phyloP scores from a whole-genome alignment of 2,888 invertebrate genomes.

The Torymus tubicola region DNA sequence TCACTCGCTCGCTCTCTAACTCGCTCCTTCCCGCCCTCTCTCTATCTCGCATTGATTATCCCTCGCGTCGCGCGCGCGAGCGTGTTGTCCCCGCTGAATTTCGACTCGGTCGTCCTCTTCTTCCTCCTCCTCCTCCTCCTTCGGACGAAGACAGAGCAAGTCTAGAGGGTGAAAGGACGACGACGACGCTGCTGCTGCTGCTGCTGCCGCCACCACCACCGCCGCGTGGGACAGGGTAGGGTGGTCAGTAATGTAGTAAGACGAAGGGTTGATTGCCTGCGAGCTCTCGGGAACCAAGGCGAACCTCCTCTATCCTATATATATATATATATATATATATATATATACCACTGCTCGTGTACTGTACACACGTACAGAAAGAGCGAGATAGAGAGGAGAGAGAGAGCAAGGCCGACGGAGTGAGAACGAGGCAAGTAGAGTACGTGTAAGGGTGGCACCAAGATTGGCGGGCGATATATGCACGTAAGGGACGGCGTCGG shows the following conservation, averaged over 20 bases:
- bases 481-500: constrained; percentile 57
- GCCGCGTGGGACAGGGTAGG: constrained; percentile 65
- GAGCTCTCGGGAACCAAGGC: constrained; percentile 67
- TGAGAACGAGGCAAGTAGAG: constrained; percentile 61
- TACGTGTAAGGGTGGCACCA: constrained; percentile 61
- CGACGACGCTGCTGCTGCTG: constrained; percentile 6
- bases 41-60: constrained; percentile 59
- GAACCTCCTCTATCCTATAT: not conserved
- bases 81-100: constrained; percentile 51
- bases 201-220: constrained; percentile 42
- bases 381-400: not conserved
- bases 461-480: constrained; percentile 56
- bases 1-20: not conserved
- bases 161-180: constrained; percentile 38
- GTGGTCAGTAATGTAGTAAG: constrained; percentile 64
- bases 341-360: not conserved
- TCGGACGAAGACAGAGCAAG: constrained; percentile 16
- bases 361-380: not conserved
- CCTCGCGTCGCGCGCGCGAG: constrained; percentile 15
- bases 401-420: constrained; percentile 49
- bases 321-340: constrained; percentile 8
- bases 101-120: constrained; percentile 34
- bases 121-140: constrained; percentile 23
- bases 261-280: constrained; percentile 65
- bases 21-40: constrained; percentile 14